These are phyloP conservation scores for Gobiocypris rarus DNA, from an alignment of 2,113 vertebrate species.

Conservation along the genomic window DNA sequence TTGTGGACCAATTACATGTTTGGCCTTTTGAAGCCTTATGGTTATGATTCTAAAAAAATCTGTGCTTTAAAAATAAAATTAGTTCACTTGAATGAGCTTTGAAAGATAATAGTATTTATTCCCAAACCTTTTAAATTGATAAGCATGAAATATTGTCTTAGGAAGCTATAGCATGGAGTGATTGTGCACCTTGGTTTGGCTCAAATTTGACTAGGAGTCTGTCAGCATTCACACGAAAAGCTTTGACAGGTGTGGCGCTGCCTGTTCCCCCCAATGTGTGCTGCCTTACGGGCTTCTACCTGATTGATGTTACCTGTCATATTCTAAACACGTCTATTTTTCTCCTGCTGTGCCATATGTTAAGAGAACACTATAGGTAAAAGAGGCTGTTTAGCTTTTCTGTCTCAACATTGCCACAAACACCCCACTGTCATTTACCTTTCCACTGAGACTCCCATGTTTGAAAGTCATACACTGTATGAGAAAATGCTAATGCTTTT, in stretches of 20 bases:
- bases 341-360: constrained; percentile 56
- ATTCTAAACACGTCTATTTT: constrained; percentile 68
- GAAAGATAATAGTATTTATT: neutral
- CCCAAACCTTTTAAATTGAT: neutral
- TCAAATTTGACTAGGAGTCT: constrained; percentile 27
- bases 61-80: neutral
- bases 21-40: neutral
- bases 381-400: constrained; percentile 57
- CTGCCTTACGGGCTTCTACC: constrained; percentile 52
- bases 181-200: constrained; percentile 13
- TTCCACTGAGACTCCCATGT: neutral
- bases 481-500: constrained; percentile 2
- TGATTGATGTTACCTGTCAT: constrained; percentile 69
- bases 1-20: neutral
- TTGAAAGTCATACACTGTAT: neutral
- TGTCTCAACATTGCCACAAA: constrained; percentile 17
- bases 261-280: constrained; percentile 53
- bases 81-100: constrained; percentile 9
- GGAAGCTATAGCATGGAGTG: constrained; percentile 11
- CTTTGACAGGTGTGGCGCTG: constrained; percentile 33
- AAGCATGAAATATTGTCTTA: constrained; percentile 14
- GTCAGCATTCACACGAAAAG: constrained; percentile 42
- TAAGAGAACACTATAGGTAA: constrained; percentile 60
- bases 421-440: constrained; percentile 7
- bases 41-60: neutral